Percentiles rank a stretch among this genome's conserved stretches.
Conservation (phyloP, 2,888 invertebrate species). For the Apeira syringaria region DNA sequence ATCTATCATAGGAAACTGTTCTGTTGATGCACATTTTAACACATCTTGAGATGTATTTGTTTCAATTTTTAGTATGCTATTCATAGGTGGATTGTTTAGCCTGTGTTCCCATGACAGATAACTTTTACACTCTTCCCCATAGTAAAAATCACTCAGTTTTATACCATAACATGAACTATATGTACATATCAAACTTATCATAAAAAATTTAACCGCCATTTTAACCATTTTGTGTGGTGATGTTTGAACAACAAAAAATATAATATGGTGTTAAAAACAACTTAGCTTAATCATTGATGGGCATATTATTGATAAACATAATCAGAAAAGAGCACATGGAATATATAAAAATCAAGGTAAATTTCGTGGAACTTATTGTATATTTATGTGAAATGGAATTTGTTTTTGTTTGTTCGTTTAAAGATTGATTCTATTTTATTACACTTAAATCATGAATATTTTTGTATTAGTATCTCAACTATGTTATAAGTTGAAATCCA, state of each 20-base stretch:
- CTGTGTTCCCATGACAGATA: slow-evolving; percentile 8
- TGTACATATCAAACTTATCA: neutral
- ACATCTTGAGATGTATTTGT: slow-evolving; percentile 9
- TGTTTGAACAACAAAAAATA: too few species aligned
- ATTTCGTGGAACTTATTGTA: neutral
- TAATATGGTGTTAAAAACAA: slow-evolving; percentile 8
- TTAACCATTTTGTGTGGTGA: neutral
- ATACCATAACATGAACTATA: neutral
- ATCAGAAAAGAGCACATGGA: slow-evolving; percentile 3
- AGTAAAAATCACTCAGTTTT: slow-evolving; percentile 5
- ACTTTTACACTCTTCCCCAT: slow-evolving; percentile 13
- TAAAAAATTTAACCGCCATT: neutral
- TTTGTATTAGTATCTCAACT: too few species aligned
- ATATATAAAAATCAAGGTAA: neutral
- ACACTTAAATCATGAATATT: too few species aligned
- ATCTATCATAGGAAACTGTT: slow-evolving; percentile 14
- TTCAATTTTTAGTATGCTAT: neutral
- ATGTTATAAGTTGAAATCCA: too few species aligned
- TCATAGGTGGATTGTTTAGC: neutral
- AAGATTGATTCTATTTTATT: too few species aligned
- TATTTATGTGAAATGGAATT: too few species aligned
- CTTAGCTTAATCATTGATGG: slow-evolving; percentile 6
- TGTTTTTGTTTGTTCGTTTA: too few species aligned
- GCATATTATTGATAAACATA: slow-evolving; percentile 11
- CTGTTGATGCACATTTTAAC: slow-evolving; percentile 25